Evolutionary conservation across 2,113 vertebrate species (phyloP).

Genomic region (Uria aalge): DNA sequence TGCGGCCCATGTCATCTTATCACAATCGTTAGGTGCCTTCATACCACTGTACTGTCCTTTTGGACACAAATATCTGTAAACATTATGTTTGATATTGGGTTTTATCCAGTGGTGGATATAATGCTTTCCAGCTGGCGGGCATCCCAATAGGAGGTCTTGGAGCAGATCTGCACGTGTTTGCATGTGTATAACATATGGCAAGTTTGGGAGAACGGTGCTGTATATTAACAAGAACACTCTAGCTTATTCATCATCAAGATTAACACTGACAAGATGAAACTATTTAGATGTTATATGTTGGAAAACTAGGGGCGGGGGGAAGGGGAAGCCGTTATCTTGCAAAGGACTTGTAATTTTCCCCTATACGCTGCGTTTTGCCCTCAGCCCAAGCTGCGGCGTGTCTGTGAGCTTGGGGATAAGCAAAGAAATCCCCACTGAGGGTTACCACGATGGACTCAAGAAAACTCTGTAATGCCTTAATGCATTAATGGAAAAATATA

Average conservation of each 20-base stretch:
- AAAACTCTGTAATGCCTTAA: neutral
- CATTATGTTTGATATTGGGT: neutral
- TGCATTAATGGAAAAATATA: neutral
- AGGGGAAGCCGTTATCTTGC: neutral
- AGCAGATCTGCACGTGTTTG: neutral
- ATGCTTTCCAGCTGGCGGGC: neutral
- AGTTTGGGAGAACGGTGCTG: neutral
- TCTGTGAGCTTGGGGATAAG: neutral
- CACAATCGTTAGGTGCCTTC: accelerated
- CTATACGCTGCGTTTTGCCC: neutral
- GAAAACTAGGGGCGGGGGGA: neutral
- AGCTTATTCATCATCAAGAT: neutral
- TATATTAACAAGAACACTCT: neutral
- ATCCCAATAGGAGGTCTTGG: neutral
- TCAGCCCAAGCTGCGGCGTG: neutral
- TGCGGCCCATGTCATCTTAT: neutral
- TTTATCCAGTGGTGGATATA: neutral
- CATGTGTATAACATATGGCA: neutral
- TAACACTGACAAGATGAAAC: neutral
- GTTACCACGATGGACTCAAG: accelerated
- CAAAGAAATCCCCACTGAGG: neutral
- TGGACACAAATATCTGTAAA: neutral
- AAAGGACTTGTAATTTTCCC: neutral
- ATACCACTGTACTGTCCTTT: neutral
- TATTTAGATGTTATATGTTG: neutral